Percentiles rank a stretch among this genome's conserved stretches.
phyloP scores from a whole-genome alignment of 2,797 vertebrate species.

The Myiothlypis coronata region DNA sequence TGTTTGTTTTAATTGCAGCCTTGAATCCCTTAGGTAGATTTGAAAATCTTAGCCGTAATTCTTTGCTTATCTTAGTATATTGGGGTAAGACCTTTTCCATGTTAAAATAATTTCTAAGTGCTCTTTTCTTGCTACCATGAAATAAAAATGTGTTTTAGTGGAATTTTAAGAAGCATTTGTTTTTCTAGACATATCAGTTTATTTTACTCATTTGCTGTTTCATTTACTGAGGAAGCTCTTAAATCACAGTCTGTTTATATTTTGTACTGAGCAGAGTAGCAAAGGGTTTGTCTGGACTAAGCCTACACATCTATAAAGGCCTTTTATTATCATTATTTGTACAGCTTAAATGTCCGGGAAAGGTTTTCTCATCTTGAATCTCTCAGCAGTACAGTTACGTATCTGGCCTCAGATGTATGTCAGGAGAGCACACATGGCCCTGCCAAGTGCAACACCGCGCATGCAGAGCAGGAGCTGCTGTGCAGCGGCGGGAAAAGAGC shows the following conservation, averaged over 20 bases:
- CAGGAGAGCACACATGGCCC: not conserved
- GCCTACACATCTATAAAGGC: not conserved
- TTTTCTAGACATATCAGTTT: not conserved
- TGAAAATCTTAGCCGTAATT: slow-evolving; percentile 1
- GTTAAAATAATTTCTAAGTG: not conserved
- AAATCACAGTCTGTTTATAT: not conserved
- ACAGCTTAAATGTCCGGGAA: not conserved
- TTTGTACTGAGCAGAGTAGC: not conserved
- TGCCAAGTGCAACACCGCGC: not conserved
- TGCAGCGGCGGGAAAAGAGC: not conserved
- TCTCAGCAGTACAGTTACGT: not conserved
- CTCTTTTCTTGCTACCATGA: not conserved
- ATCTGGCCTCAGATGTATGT: not conserved
- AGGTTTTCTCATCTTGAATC: not conserved
- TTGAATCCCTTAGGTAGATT: not conserved
- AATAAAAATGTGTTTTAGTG: not conserved
- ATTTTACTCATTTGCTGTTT: not conserved
- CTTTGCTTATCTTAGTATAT: not conserved
- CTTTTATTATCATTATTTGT: not conserved
- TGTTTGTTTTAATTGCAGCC: not conserved
- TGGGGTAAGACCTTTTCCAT: not conserved
- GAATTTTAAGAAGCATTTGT: not conserved
- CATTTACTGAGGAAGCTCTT: not conserved
- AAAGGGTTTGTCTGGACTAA: not conserved
- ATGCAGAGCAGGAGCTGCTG: not conserved